These are phyloP conservation scores for Lucilia sericata DNA, from an alignment of 1,140 invertebrate species.

Conservation along the genomic window DNA sequence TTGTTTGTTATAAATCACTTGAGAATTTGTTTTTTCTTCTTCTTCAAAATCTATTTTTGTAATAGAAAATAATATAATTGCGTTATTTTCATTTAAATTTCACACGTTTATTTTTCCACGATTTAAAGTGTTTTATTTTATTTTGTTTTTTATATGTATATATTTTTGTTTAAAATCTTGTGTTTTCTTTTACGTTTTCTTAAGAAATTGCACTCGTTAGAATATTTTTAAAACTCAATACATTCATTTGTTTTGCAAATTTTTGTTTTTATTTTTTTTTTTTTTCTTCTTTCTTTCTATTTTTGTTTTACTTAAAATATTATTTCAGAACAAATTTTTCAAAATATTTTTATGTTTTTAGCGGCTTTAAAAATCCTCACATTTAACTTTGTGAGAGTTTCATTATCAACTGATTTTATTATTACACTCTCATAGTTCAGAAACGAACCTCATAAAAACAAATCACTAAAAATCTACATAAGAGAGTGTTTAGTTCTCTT, in stretches of 20 bases:
- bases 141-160: not conserved
- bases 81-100: not conserved
- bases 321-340: slow-evolving; percentile 31
- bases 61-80: not conserved
- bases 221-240: not conserved
- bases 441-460: slow-evolving; percentile 19
- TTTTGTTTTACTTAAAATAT: slow-evolving; percentile 16
- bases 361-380: slow-evolving; percentile 34
- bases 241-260: not conserved
- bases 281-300: not conserved
- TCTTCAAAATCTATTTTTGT: not conserved
- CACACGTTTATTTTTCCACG: not conserved
- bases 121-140: not conserved
- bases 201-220: slow-evolving; percentile 12
- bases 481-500: not conserved
- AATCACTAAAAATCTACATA: not conserved
- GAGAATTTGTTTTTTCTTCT: not conserved
- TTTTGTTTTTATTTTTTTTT: not conserved
- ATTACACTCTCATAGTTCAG: slow-evolving; percentile 7
- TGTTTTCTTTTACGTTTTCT: not conserved
- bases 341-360: slow-evolving; percentile 13
- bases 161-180: not conserved
- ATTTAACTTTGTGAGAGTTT: slow-evolving; percentile 38
- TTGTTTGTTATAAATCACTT: slow-evolving; percentile 19
- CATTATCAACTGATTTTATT: slow-evolving; percentile 41